Evolutionary conservation across 2,113 vertebrate genomes (phyloP).

Genomic region (Lasiurus borealis): DNA sequence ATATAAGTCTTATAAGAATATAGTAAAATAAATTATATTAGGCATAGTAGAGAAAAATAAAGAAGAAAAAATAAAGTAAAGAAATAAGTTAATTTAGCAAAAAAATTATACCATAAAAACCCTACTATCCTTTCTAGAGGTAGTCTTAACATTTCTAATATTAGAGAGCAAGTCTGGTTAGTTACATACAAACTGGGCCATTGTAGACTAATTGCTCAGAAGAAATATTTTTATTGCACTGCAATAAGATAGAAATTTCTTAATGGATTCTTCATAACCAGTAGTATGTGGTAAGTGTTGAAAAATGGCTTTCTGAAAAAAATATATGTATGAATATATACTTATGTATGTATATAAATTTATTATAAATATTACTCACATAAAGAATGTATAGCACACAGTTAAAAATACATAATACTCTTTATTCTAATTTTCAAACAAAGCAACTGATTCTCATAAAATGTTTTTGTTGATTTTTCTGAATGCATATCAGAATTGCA

Average conservation of each 20-base stretch:
- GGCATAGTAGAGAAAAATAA: background rate
- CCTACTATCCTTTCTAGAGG: background rate
- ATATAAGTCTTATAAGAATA: background rate
- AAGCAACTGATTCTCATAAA: background rate
- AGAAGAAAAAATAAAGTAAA: background rate
- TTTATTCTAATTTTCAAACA: background rate
- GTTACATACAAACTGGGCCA: background rate
- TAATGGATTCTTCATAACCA: background rate
- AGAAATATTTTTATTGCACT: slow-evolving; percentile 40
- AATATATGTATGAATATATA: background rate
- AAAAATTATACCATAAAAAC: background rate
- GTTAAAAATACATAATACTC: background rate
- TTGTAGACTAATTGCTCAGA: background rate
- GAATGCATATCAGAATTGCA: background rate
- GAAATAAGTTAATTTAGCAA: slow-evolving; percentile 29
- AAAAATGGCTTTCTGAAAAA: background rate
- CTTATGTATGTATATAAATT: background rate
- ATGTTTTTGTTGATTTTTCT: slow-evolving; percentile 28
- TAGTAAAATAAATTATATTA: background rate
- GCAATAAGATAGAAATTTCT: slow-evolving; percentile 25
- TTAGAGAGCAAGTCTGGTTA: background rate
- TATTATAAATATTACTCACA: background rate
- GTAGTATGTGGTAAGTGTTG: background rate
- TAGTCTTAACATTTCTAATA: background rate
- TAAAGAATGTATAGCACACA: background rate